Percentiles rank a stretch among this genome's conserved stretches.
These are phyloP conservation scores for Spialia ferax DNA, from an alignment of 2,888 invertebrate species.

Conservation along the genomic window DNA sequence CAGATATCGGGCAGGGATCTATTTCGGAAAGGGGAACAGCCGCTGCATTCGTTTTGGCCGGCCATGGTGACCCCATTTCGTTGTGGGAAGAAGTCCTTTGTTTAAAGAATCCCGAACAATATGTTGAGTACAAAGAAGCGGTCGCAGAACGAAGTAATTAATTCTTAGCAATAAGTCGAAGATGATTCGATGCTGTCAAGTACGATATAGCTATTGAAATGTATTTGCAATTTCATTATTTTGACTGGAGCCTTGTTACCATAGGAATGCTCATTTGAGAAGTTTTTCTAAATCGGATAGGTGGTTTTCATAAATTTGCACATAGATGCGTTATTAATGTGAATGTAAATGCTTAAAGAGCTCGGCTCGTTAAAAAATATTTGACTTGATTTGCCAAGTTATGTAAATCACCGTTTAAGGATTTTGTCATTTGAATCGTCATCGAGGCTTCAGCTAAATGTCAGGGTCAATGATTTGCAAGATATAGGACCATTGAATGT, in stretches of 20 bases:
- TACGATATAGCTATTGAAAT: too few relatives aligned
- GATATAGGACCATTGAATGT: conserved; percentile 47
- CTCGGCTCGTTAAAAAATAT: conserved; percentile 12
- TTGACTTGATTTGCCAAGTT: conserved; percentile 15
- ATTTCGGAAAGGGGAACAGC: conserved; percentile 77
- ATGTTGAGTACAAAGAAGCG: background rate
- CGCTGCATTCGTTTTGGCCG: conserved; percentile 80
- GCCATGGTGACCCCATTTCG: conserved; percentile 70
- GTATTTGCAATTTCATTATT: too few relatives aligned
- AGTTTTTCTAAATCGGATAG: conserved; percentile 1
- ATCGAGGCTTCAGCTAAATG: conserved; percentile 51
- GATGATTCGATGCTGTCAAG: background rate
- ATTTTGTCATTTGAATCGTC: conserved; percentile 45
- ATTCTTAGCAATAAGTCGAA: background rate
- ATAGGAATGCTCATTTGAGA: background rate
- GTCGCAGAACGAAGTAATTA: background rate
- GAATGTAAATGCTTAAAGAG: conserved; percentile 14
- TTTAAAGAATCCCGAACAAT: conserved; percentile 27
- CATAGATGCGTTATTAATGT: conserved; percentile 31
- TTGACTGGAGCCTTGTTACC: background rate
- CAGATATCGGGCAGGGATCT: conserved; percentile 68
- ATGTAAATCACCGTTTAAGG: conserved; percentile 31
- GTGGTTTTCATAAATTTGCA: conserved; percentile 28
- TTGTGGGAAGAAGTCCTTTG: conserved; percentile 46
- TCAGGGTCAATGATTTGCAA: conserved; percentile 55